These are phyloP conservation scores for Amphipyra berbera DNA, from an alignment of 2,888 invertebrate species.

Conservation along the genomic window DNA sequence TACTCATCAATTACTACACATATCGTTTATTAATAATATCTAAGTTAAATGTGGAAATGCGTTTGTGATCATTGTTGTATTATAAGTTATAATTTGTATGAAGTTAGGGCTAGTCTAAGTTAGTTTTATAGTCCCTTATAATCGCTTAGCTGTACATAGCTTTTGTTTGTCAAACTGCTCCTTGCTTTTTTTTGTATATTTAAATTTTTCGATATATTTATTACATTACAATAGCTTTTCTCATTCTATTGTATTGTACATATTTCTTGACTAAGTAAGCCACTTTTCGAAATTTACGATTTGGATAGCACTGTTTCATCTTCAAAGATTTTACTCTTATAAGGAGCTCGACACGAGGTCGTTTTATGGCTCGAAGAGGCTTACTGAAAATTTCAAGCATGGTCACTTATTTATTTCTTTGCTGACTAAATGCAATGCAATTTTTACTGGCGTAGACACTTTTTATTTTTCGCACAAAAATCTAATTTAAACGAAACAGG, in stretches of 20 bases:
- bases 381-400: constrained; percentile 6
- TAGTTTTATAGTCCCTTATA: constrained; percentile 66
- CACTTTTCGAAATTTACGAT: constrained; percentile 71
- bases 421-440: constrained; percentile 9
- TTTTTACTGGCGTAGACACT: constrained; percentile 18
- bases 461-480: constrained; percentile 33
- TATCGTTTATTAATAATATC: constrained; percentile 74
- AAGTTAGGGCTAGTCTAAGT: constrained; percentile 63
- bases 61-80: constrained; percentile 79
- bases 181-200: constrained; percentile 68
- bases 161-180: constrained; percentile 62
- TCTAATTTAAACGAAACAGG: constrained; percentile 22
- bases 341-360: constrained; percentile 47
- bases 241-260: constrained; percentile 75
- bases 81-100: constrained; percentile 74
- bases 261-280: constrained; percentile 77
- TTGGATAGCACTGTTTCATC: constrained; percentile 68
- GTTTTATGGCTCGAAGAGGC: constrained; percentile 28
- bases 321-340: constrained; percentile 52
- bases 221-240: constrained; percentile 58
- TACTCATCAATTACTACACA: constrained; percentile 85
- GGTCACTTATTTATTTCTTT: constrained; percentile 18
- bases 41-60: constrained; percentile 74
- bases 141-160: constrained; percentile 68
- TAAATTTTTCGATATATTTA: constrained; percentile 78